These are phyloP conservation scores for Bolborhynchus lineola DNA, from an alignment of 2,113 vertebrate species.

Conservation along the genomic window DNA sequence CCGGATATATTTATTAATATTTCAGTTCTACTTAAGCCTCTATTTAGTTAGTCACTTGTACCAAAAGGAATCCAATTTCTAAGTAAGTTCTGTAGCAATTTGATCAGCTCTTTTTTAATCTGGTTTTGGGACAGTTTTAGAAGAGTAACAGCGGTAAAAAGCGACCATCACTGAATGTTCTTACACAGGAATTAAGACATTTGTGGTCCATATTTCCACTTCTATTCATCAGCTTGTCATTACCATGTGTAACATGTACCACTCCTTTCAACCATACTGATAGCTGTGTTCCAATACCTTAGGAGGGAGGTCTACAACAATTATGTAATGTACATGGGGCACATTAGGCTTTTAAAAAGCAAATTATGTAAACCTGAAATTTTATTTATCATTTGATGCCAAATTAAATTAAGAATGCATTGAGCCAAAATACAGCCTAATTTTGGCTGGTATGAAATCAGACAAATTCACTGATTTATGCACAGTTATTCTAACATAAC, in stretches of 20 bases:
- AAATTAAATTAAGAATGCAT: not conserved
- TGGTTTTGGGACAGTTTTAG: not conserved
- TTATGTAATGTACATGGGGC: not conserved
- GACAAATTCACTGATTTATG: not conserved
- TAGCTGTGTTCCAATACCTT: not conserved
- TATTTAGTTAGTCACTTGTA: not conserved
- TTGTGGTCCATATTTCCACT: not conserved
- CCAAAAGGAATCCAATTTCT: not conserved
- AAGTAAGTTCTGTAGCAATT: not conserved
- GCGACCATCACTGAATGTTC: not conserved
- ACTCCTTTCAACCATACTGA: not conserved
- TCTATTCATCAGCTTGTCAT: not conserved
- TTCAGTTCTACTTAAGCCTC: not conserved
- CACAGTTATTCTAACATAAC: not conserved
- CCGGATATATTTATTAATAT: not conserved
- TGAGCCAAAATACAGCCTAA: not conserved
- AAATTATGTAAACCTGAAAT: not conserved
- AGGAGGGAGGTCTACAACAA: not conserved
- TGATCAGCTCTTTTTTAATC: not conserved
- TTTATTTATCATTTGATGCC: not conserved
- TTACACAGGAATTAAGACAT: not conserved
- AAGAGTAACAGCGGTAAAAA: not conserved
- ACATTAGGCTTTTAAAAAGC: not conserved
- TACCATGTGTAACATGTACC: not conserved
- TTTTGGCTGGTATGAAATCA: not conserved